Conservation (phyloP, 2,113 vertebrate genomes). For the Rostratula benghalensis region DNA sequence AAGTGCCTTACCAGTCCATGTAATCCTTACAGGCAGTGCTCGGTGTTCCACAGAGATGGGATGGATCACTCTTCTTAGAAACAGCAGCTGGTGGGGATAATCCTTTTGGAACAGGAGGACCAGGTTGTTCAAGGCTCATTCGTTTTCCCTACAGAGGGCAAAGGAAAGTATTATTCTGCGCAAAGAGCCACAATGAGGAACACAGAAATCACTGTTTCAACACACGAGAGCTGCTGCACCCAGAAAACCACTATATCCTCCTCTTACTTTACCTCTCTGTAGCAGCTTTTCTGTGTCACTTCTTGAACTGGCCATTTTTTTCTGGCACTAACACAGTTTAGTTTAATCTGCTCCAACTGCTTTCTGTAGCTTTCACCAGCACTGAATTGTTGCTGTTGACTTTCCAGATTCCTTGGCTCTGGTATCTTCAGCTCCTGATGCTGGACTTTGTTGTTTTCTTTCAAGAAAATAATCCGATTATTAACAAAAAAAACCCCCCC, state of each 20-base stretch:
- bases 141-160: slow-evolving; percentile 70
- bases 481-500: background rate
- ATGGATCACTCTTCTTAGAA: slow-evolving; percentile 51
- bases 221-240: background rate
- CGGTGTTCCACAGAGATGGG: slow-evolving; percentile 79
- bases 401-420: slow-evolving; percentile 32
- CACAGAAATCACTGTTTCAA: background rate
- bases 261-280: slow-evolving; percentile 59
- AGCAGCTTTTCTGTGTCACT: slow-evolving; percentile 22
- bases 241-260: background rate
- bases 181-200: background rate
- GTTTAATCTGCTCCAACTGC: slow-evolving; percentile 38
- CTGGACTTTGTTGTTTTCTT: slow-evolving; percentile 53
- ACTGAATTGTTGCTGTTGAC: slow-evolving; percentile 25
- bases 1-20: slow-evolving; percentile 79
- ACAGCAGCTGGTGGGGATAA: slow-evolving; percentile 66
- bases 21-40: slow-evolving; percentile 70
- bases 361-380: slow-evolving; percentile 38
- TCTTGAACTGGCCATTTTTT: slow-evolving; percentile 54
- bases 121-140: slow-evolving; percentile 65
- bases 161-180: background rate
- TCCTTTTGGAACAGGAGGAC: slow-evolving; percentile 64
- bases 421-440: slow-evolving; percentile 28
- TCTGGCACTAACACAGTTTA: background rate
- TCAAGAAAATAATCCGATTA: background rate